Conservation (phyloP, 2,797 vertebrate species). For the Darevskia mixta region DNA sequence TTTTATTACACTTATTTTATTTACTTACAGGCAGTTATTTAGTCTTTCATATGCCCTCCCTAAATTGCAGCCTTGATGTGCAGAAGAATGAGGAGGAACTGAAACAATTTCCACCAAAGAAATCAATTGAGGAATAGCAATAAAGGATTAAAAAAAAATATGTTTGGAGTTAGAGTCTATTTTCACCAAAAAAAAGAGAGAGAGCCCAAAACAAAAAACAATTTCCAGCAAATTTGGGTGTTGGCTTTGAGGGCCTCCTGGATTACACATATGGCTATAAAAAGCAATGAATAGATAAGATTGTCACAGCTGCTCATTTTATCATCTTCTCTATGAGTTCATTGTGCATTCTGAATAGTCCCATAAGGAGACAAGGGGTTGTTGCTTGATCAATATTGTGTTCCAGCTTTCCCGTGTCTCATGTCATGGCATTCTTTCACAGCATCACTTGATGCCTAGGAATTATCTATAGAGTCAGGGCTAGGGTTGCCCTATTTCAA, state of each 20-base stretch:
- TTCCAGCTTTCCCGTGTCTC: slow-evolving; percentile 55
- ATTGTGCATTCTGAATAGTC: slow-evolving; percentile 52
- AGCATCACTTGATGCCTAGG: background rate
- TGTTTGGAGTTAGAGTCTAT: slow-evolving; percentile 40
- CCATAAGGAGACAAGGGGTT: slow-evolving; percentile 28
- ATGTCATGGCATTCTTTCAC: slow-evolving; percentile 52
- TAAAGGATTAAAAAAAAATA: background rate
- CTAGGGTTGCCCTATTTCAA: no score
- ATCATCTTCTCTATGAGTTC: slow-evolving; percentile 56
- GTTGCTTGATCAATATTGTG: slow-evolving; percentile 12
- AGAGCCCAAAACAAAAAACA: background rate
- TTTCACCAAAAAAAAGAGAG: background rate
- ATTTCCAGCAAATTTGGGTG: slow-evolving; percentile 41
- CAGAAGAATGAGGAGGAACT: slow-evolving; percentile 23
- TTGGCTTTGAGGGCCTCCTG: slow-evolving; percentile 48
- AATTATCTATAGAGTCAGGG: background rate
- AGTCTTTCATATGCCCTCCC: slow-evolving; percentile 40
- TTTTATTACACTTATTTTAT: slow-evolving; percentile 72
- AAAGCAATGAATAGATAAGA: slow-evolving; percentile 63
- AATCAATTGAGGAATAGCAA: slow-evolving; percentile 45
- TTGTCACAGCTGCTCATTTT: slow-evolving; percentile 70
- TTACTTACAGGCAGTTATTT: slow-evolving; percentile 59
- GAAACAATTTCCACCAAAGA: slow-evolving; percentile 21
- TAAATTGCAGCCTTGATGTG: background rate
- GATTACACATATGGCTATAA: slow-evolving; percentile 62